Evolutionary conservation across 2,113 vertebrate species (phyloP), one percentile per base, ranked within the genome.

Genomic region (Galemys pyrenaicus): DNA sequence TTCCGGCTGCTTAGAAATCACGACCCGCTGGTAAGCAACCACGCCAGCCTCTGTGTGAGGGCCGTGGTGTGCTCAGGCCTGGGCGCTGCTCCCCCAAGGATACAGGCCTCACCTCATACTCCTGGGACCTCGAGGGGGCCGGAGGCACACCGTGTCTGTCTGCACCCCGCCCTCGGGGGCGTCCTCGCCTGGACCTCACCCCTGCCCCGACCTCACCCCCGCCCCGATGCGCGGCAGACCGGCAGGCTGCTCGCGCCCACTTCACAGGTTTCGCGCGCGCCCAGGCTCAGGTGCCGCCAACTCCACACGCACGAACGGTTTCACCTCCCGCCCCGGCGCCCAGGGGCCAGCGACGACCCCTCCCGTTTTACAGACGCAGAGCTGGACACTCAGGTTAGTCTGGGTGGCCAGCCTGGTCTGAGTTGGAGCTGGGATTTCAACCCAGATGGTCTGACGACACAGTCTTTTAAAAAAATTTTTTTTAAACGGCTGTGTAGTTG

Each of bases 1-100:
- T 92, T 95, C 89, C 87, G 79, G 81, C 86, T 83, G 92, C 92
- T 58, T 60, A 86, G 96, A 79, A 96, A 56, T 89, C 92, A 95
- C 37, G 89, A 92, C 92, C 28, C 41, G 54, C 49, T 73, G 84
- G 26, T 32, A 62, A 92, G 92, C 77, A 81, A 75, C 93, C 96
- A n/a, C 15, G 77, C 86, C 92, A 92, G 9, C 0, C 89, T 96
- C 95, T 92, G 73, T 78, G 67, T 86, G 22, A 46, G 81, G 92
- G 96, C 2, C 0, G 24, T 46, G 54, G 93, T 86, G 75, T 78
- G 82, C 86, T 35, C 58, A 71, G 83, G 58, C 22, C 79, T 49
- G 28, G 4, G 62, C 26, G 3, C 78, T 5, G 26, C 60, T n/a
- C 64, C n/a, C 37, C 84, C 20, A 19, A 67, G 60, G 32, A 3